Percentiles rank a stretch among this genome's conserved stretches.
phyloP scores from a whole-genome alignment of 2,113 vertebrate genomes.

The Pelusios castaneus region DNA sequence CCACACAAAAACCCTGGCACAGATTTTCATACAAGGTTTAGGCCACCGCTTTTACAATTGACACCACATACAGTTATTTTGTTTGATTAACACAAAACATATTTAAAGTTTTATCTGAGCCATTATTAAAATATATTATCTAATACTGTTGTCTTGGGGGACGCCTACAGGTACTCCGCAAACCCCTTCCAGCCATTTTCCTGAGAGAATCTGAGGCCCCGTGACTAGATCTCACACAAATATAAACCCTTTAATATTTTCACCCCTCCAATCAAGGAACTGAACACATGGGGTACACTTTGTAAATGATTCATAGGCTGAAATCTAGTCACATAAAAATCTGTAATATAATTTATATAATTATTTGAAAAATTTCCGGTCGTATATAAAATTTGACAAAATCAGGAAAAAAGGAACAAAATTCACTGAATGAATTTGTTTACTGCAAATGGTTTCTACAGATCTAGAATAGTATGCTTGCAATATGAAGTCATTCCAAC shows the following conservation, averaged over 20 bases:
- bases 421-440: background rate
- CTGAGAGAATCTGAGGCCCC: background rate
- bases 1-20: rapidly evolving
- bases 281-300: background rate
- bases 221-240: background rate
- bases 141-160: background rate
- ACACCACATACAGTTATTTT: background rate
- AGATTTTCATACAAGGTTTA: background rate
- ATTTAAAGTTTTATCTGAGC: background rate
- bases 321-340: background rate
- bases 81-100: background rate
- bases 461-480: background rate
- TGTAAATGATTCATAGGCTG: background rate
- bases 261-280: background rate
- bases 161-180: background rate
- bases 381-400: background rate
- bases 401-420: background rate
- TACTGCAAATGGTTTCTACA: background rate
- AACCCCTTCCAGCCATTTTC: rapidly evolving
- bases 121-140: rapidly evolving
- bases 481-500: background rate
- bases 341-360: background rate
- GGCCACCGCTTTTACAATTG: background rate
- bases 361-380: background rate
- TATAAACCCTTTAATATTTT: background rate